Conservation (phyloP, 2,888 invertebrate species). For the Ceraclea dissimilis region DNA sequence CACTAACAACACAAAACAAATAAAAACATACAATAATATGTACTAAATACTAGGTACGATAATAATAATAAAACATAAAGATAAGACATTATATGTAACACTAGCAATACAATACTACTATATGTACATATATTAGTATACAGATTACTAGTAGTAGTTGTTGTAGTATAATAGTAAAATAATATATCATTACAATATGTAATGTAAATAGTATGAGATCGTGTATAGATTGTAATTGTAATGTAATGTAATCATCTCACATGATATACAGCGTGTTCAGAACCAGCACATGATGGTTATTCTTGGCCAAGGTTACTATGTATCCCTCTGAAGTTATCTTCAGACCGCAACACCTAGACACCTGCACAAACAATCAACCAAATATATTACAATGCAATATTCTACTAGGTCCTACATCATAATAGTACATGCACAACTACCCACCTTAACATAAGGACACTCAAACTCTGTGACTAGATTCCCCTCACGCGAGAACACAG, state of each 20-base stretch:
- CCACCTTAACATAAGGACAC: constrained; percentile 93
- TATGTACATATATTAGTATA: too few relatives aligned
- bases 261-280: constrained; percentile 89
- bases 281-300: constrained; percentile 97
- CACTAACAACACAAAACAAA: constrained; percentile 24
- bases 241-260: constrained; percentile 46
- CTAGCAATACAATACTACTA: too few relatives aligned
- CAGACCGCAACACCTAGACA: constrained; percentile 94
- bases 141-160: too few relatives aligned
- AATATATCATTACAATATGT: neutral
- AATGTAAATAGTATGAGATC: neutral
- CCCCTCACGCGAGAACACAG: constrained; percentile 88
- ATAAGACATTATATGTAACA: too few relatives aligned
- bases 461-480: constrained; percentile 86
- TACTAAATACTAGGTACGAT: too few relatives aligned
- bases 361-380: constrained; percentile 48
- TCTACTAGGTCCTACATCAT: too few relatives aligned
- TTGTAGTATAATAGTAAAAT: too few relatives aligned
- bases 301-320: constrained; percentile 94
- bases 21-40: constrained; percentile 26
- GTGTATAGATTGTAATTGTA: constrained; percentile 1
- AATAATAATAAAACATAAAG: too few relatives aligned
- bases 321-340: constrained; percentile 96
- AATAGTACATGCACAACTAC: neutral
- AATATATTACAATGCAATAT: neutral